Base-by-base conservation (phyloP, 2,888 invertebrate genomes). In the Proisotoma minuta region DNA sequence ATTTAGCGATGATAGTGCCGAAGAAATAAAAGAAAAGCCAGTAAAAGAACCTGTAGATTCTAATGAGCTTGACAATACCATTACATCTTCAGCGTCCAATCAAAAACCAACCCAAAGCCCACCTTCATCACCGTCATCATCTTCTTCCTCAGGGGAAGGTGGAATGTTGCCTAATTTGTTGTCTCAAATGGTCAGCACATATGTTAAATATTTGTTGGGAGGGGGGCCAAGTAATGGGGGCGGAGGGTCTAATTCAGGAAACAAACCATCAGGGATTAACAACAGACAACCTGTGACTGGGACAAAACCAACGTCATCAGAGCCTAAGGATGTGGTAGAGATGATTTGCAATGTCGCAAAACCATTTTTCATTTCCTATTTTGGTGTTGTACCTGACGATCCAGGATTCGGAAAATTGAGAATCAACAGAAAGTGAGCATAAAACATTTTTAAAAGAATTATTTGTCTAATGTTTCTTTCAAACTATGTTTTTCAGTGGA, bases 331-430 rank as follows among this genome's bases (percentile, higher is more conserved):
- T 57, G 62, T 69, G 34, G 69, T 69, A 3, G 59, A 61, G 1
- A 66, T 61, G 52, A 68, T 70, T 26, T 59, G 59, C 2, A 67
- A 70, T 34, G 34, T 72, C 0, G 71, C 73, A 1, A 72, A 72
- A 53, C 73, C 73, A 26, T 72, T 73, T 49, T 73, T 73, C 59
- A 71, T 73, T 29, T 71, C 70, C 2, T 71, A 68, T 24, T 73
- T 73, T 65, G 73, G 73, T n/a, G 69, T 73, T 3, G 73, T 73
- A 8, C 73, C 73, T 2, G 73, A 62, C 26, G 67, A 68, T 23
- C 67, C 67, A 26, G 67, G 67, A 4, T 68, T 62, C 29, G 67
- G 67, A 56, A 60, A 62, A 26, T 24, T 68, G 26, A 60, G 52
- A 27, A 58, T 65, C 10, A 62, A 57, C 54, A 52, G 58, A 29